Base-by-base conservation (phyloP, 2,888 invertebrate species). In the Megaustenia siamemsis region DNA sequence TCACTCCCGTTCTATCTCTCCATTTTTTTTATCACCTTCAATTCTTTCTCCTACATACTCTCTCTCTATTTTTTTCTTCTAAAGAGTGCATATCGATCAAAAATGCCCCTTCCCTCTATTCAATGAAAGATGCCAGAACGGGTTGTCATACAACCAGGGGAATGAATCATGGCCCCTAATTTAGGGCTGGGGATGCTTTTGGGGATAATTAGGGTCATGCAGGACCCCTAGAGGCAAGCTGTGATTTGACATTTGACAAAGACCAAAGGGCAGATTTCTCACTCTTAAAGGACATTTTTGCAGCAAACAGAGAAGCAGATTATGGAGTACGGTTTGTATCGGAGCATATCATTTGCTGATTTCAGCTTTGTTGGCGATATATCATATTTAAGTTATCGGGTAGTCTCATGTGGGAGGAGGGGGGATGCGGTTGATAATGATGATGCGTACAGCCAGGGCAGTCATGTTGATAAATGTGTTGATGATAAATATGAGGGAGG, bases 201-300 rank as follows among this genome's bases (percentile, higher is more conserved):
- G 71, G 43, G 45, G 45, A 71, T 71, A 71, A 71, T 71, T 71
- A 71, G 71, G 71, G 71, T 71, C 28, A 71, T 24, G 45, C 15
- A 71, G n/a, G 43, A 43, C 71, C 43, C 43, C 71, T 43, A 43
- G 43, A 43, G 43, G 43, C 71, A 71, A 71, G 43, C 71, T 71
- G 71, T 71, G 71, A 71, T 71, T 71, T 71, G 71, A 71, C 71
- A 71, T 71, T 71, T 71, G 71, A 71, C 71, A 71, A 43, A 71
- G 71, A 71, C 71, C 71, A 71, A 71, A 71, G 71, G 43, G 45
- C 43, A 45, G 21, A 43, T 66, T 66, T 66, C 38, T 38, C 35
- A 15, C 66, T 66, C 66, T 35, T 66, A 66, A 66, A 35, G 66
- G 66, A 66, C 66, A 21, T 35, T 32, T 66, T 66, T 38, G 12